Conservation (phyloP, 2,113 vertebrate species). For the Chaetura pelagica region DNA sequence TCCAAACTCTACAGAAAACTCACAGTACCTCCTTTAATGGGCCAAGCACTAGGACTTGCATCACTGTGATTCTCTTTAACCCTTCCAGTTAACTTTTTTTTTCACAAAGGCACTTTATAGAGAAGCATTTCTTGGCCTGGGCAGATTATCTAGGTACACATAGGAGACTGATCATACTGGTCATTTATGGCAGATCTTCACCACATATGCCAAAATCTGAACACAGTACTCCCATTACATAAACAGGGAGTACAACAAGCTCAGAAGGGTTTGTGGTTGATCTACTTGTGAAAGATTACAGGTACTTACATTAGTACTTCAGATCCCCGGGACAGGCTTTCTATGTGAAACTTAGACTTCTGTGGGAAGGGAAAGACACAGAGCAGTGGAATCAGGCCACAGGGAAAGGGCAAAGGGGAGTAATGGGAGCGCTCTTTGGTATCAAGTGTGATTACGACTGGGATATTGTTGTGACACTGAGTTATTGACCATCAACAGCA, state of each 20-base stretch:
- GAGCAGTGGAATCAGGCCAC: background rate
- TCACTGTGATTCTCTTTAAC: background rate
- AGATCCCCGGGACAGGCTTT: background rate
- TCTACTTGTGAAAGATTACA: background rate
- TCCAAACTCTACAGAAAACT: background rate
- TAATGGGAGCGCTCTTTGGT: background rate
- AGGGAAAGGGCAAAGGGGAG: background rate
- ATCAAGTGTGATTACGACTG: rapidly evolving
- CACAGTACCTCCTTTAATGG: background rate
- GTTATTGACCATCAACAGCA: background rate
- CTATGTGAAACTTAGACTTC: background rate
- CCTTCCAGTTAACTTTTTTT: background rate
- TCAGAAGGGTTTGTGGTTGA: background rate
- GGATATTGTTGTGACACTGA: background rate
- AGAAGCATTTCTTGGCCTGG: background rate
- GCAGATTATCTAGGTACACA: background rate
- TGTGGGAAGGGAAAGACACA: background rate
- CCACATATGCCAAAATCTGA: background rate
- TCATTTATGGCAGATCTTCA: background rate
- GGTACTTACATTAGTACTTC: background rate
- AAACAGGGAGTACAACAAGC: background rate
- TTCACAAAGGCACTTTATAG: background rate
- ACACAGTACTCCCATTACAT: background rate
- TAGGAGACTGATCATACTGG: background rate
- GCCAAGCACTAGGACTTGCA: background rate